Evolutionary conservation across 92 coral and sea anemone species (phyloP), one percentile per base, ranked within the genome.

Genomic region (Epizoanthus illoricatus): DNA sequence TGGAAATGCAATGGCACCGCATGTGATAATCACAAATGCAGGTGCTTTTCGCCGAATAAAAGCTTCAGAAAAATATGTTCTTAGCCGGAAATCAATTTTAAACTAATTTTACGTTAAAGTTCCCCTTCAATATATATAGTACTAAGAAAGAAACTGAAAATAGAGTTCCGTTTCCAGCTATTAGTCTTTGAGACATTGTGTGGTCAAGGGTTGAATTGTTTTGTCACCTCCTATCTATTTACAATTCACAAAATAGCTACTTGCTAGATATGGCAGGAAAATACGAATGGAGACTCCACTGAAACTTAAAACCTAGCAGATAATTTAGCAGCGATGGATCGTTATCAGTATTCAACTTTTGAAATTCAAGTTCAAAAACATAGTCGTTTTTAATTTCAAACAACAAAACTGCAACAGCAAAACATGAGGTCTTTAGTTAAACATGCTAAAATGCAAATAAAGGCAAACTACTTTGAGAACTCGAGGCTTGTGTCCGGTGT

Each of bases 401-500:
- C 18, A 65, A 23, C 11, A 65, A 24, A 65, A 9, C 70, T 16
- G n/a, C 28, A 68, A 41, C 71, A 68, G 21, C 73, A 68, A 68
- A 24, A 15, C 18, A 36, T 43, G 73, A 33, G 16, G 39, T 68
- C 49, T 52, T 18, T 41, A 68, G 73, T 68, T 24, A 33, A 68
- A 43, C 73, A 33, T 24, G 73, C 18, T 68, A 68, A 68, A 68
- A 68, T 68, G 73, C 73, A 68, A 68, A 68, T 68, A 1, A 68
- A 9, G 12, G 73, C 17, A 17, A 68, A 4, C 10, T 15, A 21
- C 73, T 68, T 68, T 5, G 72, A 68, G 24, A n/a, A 64, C 21
- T 7, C 18, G 36, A 36, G 42, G 42, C 72, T 68, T 68, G 49
- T 68, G 20, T 39, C 72, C 72, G 12, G 49, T 2, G 56, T 49